Conservation (phyloP, 2,113 vertebrate species). For the Indicator maculatus region DNA sequence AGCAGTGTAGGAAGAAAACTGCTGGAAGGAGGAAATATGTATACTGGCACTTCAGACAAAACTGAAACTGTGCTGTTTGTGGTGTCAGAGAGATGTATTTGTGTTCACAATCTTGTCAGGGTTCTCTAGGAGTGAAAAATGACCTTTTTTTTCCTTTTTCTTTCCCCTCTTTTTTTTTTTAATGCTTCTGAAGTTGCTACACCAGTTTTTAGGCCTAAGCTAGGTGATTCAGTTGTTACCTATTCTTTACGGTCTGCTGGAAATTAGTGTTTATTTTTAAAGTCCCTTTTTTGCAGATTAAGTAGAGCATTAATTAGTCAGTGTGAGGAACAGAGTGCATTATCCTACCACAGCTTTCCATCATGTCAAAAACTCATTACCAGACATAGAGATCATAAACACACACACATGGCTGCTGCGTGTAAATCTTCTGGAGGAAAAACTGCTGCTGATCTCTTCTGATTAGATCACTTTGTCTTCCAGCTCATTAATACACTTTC, state of each 20-base stretch:
- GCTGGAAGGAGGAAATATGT: not conserved
- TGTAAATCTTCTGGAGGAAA: conserved; percentile 34
- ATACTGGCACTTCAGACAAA: not conserved
- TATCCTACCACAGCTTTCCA: conserved; percentile 37
- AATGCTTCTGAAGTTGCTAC: not conserved
- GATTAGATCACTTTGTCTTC: conserved; percentile 35
- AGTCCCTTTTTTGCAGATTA: conserved; percentile 24
- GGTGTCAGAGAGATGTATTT: not conserved
- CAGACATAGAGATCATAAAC: conserved; percentile 58
- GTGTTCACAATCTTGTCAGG: fast-evolving
- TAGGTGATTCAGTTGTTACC: not conserved
- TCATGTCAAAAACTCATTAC: conserved; percentile 27
- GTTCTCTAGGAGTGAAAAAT: not conserved
- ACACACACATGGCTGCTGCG: conserved; percentile 48
- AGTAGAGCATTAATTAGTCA: conserved; percentile 45
- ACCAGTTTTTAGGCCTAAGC: not conserved
- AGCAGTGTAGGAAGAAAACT: not conserved
- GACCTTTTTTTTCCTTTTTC: not conserved
- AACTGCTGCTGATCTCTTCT: conserved; percentile 36
- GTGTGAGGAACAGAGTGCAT: not conserved
- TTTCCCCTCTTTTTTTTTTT: too few relatives aligned
- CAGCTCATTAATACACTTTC: conserved; percentile 32
- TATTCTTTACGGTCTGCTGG: conserved; percentile 23
- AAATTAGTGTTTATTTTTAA: conserved; percentile 53
- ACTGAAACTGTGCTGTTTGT: not conserved